Base-by-base conservation (phyloP, 2,888 invertebrate genomes). In the Oxyscelio sp. region DNA sequence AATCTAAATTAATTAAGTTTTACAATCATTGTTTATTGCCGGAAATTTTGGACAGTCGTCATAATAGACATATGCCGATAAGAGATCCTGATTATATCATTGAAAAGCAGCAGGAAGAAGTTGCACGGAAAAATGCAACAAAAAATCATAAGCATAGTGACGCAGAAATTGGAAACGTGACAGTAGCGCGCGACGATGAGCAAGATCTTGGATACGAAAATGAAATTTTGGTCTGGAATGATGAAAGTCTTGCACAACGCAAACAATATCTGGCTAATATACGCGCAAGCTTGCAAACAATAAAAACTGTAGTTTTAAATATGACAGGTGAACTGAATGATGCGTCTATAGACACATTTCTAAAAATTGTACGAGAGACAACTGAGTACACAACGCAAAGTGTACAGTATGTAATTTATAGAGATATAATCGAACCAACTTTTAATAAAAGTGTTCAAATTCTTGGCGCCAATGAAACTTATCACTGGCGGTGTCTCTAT, bases 291-390 rank as follows among this genome's bases (percentile, higher is more conserved):
- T n/a, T 61, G 8, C 22, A 61, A 24, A 9, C 59, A 4, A 13
- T 58, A 13, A 58, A 21, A 3, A 21, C 1, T 4, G 21, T 58
- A 4, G 58, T 38, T 58, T 22, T 61, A 15, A 43, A 15, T 9
- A 21, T 22, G 1, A 61, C 17, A 21, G 34, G 15, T n/a, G 3
- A 22, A 43, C 1, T 63, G 0, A 63, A 63, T 19, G 63, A 63
- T 63, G 63, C 63, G 13, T 19, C 13, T 13, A 27, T 63, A 17
- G 63, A 63, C 9, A 63, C 63, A 24, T 63, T 63, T 31, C 11
- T 63, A 13, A 63, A 63, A 63, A 4, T 63, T 17, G 8, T 63
- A 17, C 27, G 63, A 27, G 63, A 65, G 50, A 65, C 63, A 38
- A 43, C 43, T 15, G 15, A 27, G 0, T 59, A 43, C 5, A 24